Percentiles rank a stretch among this genome's conserved stretches.
phyloP scores from a whole-genome alignment of 2,797 vertebrate genomes.

The Melanotaenia nigrans region DNA sequence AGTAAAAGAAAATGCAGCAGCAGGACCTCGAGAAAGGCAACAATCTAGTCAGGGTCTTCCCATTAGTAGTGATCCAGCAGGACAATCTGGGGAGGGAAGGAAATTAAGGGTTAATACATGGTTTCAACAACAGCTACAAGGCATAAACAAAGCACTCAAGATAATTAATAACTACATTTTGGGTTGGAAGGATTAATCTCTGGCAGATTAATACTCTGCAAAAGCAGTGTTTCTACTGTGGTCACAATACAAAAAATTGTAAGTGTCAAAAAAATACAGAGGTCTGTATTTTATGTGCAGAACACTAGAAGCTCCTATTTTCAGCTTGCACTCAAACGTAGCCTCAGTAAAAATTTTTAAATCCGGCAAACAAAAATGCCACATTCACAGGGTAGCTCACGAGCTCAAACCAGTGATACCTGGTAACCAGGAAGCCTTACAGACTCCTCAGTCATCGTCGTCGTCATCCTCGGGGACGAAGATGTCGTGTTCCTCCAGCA shows the following conservation, averaged over 20 bases:
- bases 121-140: neutral
- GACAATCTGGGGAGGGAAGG: conserved; percentile 35
- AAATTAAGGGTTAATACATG: neutral
- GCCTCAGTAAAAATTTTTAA: neutral
- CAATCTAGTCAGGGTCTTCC: conserved; percentile 15
- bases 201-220: no score
- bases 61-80: neutral
- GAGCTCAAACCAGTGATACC: conserved; percentile 29
- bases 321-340: conserved; percentile 6
- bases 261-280: neutral
- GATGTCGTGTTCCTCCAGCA: conserved; percentile 96
- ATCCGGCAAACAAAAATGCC: neutral
- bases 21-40: conserved; percentile 20
- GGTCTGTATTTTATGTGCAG: neutral
- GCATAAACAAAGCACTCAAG: neutral
- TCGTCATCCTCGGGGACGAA: conserved; percentile 95
- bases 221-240: neutral
- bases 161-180: neutral
- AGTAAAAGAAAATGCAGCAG: conserved; percentile 25
- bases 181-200: neutral
- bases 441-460: conserved; percentile 86
- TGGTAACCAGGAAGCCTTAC: conserved; percentile 36
- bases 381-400: neutral
- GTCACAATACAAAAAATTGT: neutral
- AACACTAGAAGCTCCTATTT: neutral